Evolutionary conservation across 2,888 invertebrate genomes (phyloP).

Genomic region (Eudemis profundana): DNA sequence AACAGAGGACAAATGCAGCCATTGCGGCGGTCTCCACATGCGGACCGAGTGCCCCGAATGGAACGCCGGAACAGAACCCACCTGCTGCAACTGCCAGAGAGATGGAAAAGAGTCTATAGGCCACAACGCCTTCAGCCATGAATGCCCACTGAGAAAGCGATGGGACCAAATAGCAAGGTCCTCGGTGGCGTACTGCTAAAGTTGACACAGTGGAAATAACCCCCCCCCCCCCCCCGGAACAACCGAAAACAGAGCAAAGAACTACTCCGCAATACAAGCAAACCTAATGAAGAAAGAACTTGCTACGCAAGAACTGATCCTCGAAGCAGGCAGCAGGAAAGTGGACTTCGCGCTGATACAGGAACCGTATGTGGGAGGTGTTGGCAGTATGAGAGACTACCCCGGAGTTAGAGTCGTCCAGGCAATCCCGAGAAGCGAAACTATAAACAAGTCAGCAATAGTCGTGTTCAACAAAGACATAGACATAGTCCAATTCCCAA

Average conservation of each 20-base stretch:
- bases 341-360: slow-evolving; percentile 37
- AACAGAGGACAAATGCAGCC: background rate
- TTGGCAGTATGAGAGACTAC: background rate
- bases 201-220: background rate
- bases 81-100: background rate
- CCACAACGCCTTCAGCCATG: background rate
- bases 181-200: background rate
- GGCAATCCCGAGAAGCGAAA: background rate
- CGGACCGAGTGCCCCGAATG: background rate
- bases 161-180: background rate
- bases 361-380: slow-evolving; percentile 37
- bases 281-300: slow-evolving; percentile 43
- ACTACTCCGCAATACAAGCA: slow-evolving; percentile 25
- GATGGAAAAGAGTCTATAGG: background rate
- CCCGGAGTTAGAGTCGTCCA: background rate
- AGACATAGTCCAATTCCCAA: background rate
- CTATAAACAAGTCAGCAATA: slow-evolving; percentile 12
- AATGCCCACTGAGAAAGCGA: background rate
- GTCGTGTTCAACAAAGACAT: background rate
- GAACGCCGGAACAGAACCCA: background rate
- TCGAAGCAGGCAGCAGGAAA: slow-evolving; percentile 9
- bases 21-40: background rate
- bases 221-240: no score
- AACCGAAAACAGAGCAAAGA: no score
- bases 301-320: slow-evolving; percentile 40